Percentiles rank a stretch among this genome's conserved stretches.
Conservation (phyloP, 2,113 vertebrate genomes). For the Pleuronectes platessa region DNA sequence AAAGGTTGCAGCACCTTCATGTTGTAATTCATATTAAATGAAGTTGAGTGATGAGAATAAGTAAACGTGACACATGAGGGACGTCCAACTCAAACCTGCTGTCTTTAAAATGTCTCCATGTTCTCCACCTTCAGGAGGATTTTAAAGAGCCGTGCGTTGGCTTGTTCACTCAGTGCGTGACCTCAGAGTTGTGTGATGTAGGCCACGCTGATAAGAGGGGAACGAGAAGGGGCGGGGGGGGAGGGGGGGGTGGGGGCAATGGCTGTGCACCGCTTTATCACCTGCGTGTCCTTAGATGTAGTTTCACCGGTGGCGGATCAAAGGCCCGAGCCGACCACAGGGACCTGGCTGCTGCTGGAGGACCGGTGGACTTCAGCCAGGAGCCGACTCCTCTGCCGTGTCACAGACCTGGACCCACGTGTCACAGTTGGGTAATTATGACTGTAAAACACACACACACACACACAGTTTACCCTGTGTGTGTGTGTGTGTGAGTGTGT, state of each 20-base stretch:
- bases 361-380: slow-evolving; percentile 59
- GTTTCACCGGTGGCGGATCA: slow-evolving; percentile 71
- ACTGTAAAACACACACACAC: slow-evolving; percentile 12
- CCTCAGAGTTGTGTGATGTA: slow-evolving; percentile 59
- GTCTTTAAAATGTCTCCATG: not conserved
- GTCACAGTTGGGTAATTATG: slow-evolving; percentile 50
- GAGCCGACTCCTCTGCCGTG: slow-evolving; percentile 35
- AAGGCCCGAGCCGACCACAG: slow-evolving; percentile 50
- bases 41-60: not conserved
- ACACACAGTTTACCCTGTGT: slow-evolving; percentile 23
- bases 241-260: slow-evolving; percentile 46
- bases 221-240: slow-evolving; percentile 47
- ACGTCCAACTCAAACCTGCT: not conserved
- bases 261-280: slow-evolving; percentile 67
- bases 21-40: not conserved
- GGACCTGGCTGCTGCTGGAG: slow-evolving; percentile 10
- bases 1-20: not conserved
- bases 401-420: slow-evolving; percentile 40
- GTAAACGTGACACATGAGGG: slow-evolving; percentile 17
- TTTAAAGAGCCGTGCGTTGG: slow-evolving; percentile 31
- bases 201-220: slow-evolving; percentile 65
- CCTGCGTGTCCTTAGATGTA: slow-evolving; percentile 77
- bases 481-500: too few relatives aligned
- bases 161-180: slow-evolving; percentile 47
- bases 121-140: not conserved